Conservation (phyloP, 2,797 vertebrate genomes). For the Eospalax fontanierii region DNA sequence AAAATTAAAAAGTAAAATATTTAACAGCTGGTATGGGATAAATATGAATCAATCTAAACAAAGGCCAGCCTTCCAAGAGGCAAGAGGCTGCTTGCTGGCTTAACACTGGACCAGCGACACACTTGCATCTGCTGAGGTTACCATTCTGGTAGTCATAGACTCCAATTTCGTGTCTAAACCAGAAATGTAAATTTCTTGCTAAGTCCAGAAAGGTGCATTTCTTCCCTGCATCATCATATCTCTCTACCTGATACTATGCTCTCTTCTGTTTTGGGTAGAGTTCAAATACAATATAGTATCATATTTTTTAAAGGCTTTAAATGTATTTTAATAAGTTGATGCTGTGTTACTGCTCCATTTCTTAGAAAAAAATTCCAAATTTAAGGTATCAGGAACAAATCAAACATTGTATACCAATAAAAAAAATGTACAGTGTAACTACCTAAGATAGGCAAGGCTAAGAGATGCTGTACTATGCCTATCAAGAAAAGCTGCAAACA, state of each 20-base stretch:
- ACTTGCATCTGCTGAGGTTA: neutral
- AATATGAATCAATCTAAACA: neutral
- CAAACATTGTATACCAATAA: conserved; percentile 88
- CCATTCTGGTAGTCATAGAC: neutral
- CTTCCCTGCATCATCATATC: neutral
- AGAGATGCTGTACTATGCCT: conserved; percentile 88
- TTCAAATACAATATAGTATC: neutral
- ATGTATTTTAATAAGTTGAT: conserved; percentile 93
- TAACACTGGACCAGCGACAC: neutral
- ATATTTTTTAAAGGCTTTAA: conserved; percentile 87
- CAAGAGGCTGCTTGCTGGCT: neutral
- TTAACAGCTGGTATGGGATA: neutral
- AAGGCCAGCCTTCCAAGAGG: neutral
- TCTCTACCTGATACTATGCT: neutral
- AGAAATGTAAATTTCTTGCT: neutral
- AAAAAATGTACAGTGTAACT: conserved; percentile 89
- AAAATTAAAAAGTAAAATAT: neutral
- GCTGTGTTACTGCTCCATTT: conserved; percentile 89
- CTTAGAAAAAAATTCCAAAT: conserved; percentile 88
- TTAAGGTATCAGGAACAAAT: conserved; percentile 88
- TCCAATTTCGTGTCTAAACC: neutral
- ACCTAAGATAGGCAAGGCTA: conserved; percentile 89
- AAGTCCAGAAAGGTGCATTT: neutral
- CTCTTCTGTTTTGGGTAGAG: neutral
- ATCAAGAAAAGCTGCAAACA: conserved; percentile 88